Conservation (phyloP, 2,797 vertebrate species). For the Pipistrellus pygmaeus region DNA sequence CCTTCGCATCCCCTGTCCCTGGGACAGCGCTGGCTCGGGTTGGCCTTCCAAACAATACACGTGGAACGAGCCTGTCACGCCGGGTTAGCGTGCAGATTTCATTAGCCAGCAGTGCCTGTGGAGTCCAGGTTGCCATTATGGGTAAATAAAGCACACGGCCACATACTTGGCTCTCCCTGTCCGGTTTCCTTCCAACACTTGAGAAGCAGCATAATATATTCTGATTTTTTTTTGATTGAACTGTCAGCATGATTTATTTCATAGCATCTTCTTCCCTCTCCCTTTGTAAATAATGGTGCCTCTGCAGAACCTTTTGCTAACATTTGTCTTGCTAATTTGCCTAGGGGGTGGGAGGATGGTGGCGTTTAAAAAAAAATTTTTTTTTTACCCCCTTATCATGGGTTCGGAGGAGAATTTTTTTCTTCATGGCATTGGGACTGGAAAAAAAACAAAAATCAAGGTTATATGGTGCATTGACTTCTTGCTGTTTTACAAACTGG, state of each 20-base stretch:
- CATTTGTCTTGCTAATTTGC: constrained; percentile 83
- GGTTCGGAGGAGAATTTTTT: constrained; percentile 39
- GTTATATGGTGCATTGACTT: constrained; percentile 38
- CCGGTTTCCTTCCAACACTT: constrained; percentile 75
- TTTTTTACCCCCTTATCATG: constrained; percentile 37
- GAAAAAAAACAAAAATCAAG: constrained; percentile 55
- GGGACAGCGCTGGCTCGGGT: neutral
- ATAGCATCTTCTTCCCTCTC: constrained; percentile 68
- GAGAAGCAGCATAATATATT: constrained; percentile 81
- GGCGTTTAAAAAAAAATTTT: too few species aligned
- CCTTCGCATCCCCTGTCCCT: neutral
- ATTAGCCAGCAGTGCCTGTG: constrained; percentile 31
- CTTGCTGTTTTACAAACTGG: constrained; percentile 66
- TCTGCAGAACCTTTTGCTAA: constrained; percentile 71
- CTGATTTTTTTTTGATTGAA: constrained; percentile 81
- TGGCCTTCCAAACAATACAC: neutral
- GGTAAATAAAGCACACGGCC: constrained; percentile 70
- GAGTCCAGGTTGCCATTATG: constrained; percentile 69
- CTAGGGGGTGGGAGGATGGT: constrained; percentile 43
- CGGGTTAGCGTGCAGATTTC: constrained; percentile 53
- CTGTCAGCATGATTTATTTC: constrained; percentile 83
- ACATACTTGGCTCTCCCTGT: constrained; percentile 67
- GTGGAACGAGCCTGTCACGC: neutral
- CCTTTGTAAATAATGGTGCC: constrained; percentile 77
- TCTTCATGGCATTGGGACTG: neutral